Evolutionary conservation across 2,113 vertebrate genomes (phyloP), one percentile per base, ranked within the genome.

Genomic region (Chionomys nivalis): DNA sequence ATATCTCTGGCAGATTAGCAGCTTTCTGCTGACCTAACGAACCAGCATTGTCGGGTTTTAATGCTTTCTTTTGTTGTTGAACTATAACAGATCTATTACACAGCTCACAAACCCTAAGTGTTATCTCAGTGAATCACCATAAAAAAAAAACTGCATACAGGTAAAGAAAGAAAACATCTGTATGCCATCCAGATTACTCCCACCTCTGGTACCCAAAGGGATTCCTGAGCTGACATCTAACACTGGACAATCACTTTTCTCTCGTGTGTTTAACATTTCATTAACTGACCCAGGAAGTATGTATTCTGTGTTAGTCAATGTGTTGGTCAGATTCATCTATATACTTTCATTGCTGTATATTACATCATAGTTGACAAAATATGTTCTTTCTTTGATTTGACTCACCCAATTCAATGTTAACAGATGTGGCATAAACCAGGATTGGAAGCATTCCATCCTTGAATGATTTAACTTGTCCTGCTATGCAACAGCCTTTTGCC

Each of bases 361-460:
- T 26, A 33, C 26, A 26, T 87, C 63, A 42, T 19, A 28, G 63
- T 49, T 83, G 33, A 92, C 36, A 90, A 70, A 90, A 85, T 23
- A 16, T 28, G 5, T 72, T 52, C 39, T 77, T 82, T 70, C 92
- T 95, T 92, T 77, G 76, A 78, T 52, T 85, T 91, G 63, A 61
- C 91, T 82, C 90, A 36, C 61, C 42, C 79, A 92, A 23, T 72
- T 44, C 7, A 24, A 61, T 88, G 8, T 78, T 73, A 90, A 68
- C 26, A 42, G 31, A 78, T 87, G 65, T 72, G 31, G 23, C 36
- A 58, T 33, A 82, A 66, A 65, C 49, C 65, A 65, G n/a, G 39
- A 70, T 24, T 26, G 10, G 12, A 90, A 78, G 39, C 44, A 61
- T 19, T 24, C 16, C 72, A 68, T 73, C 72, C 55, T 58, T 87